Base-by-base conservation (phyloP, 1,140 invertebrate species). In the Brachystomella parvula region DNA sequence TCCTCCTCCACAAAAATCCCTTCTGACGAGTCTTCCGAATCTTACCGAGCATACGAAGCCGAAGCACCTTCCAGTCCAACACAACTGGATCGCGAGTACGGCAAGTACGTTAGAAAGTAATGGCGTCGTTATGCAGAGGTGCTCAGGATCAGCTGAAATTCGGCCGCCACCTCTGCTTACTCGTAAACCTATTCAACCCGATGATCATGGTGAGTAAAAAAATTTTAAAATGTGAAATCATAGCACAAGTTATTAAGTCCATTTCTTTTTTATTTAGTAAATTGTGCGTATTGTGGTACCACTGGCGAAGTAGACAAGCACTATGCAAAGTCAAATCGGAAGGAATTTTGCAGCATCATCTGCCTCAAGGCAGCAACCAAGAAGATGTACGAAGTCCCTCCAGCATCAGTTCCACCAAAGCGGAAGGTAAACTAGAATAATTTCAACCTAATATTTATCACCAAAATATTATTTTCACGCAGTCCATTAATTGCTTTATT, bases 371-470 rank as follows among this genome's bases (percentile, higher is more conserved):
- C 30, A 29, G 33, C 58, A 24, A 31, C 58, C 3, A 31, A 32
- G 29, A 39, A 31, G n/a, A 39, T 60, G 58, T 39, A 60, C n/a
- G 58, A 31, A 30, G 30, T 39, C 29, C 58, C 30, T 3, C 6
- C 58, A 29, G 9, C 30, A 15, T 32, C 58, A 3, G 3, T 60
- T 31, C 58, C n/a, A n/a, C n/a, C 58, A 60, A 32, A 32, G 26
- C 17, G 61, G 58, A 44, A 69, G 61, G 28, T 53, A 53, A 53
- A 53, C n/a, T n/a, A n/a, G n/a, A n/a, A n/a, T n/a, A n/a, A n/a
- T n/a, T n/a, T n/a, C n/a, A n/a, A n/a, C n/a, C n/a, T n/a, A n/a
- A n/a, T n/a, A n/a, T n/a, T n/a, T n/a, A n/a, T n/a, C n/a, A n/a
- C n/a, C n/a, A n/a, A n/a, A n/a, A n/a, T n/a, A n/a, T n/a, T n/a